Percentiles rank a stretch among this genome's conserved stretches.
These are phyloP conservation scores for Rhodeus uyekii DNA, from an alignment of 2,797 vertebrate genomes.

Conservation along the genomic window DNA sequence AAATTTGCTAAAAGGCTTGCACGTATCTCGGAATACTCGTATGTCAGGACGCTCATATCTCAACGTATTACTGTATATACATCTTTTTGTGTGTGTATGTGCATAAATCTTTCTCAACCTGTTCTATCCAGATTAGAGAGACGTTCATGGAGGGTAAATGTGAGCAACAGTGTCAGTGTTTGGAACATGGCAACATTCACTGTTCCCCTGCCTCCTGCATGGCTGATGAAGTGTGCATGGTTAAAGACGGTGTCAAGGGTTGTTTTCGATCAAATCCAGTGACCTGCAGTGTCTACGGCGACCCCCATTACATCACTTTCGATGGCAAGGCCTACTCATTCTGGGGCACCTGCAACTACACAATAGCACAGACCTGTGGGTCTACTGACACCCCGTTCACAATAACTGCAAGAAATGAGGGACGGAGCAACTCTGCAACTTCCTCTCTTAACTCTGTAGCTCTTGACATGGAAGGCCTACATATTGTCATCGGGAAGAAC, in stretches of 20 bases:
- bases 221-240: slow-evolving; percentile 70
- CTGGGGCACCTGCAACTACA: slow-evolving; percentile 81
- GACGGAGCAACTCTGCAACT: slow-evolving; percentile 66
- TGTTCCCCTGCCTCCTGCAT: slow-evolving; percentile 74
- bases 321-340: slow-evolving; percentile 76
- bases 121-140: slow-evolving; percentile 69
- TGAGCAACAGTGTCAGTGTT: slow-evolving; percentile 71
- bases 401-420: slow-evolving; percentile 77
- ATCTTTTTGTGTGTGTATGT: no score
- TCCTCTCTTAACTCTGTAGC: slow-evolving; percentile 78
- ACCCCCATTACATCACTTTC: slow-evolving; percentile 83
- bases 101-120: not conserved
- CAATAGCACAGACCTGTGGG: slow-evolving; percentile 70
- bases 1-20: no score
- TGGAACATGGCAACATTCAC: slow-evolving; percentile 61
- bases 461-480: slow-evolving; percentile 69
- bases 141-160: slow-evolving; percentile 69
- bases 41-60: no score
- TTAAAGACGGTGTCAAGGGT: slow-evolving; percentile 69
- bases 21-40: no score
- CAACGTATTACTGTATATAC: no score
- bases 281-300: slow-evolving; percentile 80
- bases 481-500: slow-evolving; percentile 73
- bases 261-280: slow-evolving; percentile 72
- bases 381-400: slow-evolving; percentile 73